Percentiles rank a stretch among this genome's conserved stretches.
Conservation (phyloP, 2,888 invertebrate genomes). For the Hypena proboscidalis region DNA sequence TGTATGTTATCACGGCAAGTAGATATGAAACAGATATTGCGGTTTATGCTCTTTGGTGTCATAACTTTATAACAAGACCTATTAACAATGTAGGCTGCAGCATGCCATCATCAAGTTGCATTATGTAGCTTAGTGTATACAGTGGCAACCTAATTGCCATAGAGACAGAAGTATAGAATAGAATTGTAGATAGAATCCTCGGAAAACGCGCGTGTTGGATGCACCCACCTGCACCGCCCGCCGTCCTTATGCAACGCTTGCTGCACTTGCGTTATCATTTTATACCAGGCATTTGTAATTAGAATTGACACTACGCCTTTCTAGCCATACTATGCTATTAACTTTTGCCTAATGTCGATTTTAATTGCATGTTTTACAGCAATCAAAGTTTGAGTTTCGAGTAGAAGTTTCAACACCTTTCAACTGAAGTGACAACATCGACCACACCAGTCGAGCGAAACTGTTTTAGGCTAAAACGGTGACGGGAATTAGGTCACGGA, state of each 20-base stretch:
- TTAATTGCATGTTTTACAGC: background rate
- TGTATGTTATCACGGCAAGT: no score
- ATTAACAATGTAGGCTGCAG: no score
- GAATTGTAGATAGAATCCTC: conserved; percentile 44
- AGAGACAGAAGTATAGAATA: conserved; percentile 12
- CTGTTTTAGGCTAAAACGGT: background rate
- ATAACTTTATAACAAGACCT: no score
- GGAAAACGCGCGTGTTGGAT: conserved; percentile 37
- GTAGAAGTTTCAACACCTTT: background rate
- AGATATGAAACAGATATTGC: no score
- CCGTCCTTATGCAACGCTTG: conserved; percentile 56
- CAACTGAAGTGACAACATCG: no score
- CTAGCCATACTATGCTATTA: background rate
- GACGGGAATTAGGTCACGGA: background rate
- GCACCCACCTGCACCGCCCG: conserved; percentile 50
- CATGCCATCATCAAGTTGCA: no score
- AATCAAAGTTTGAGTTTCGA: background rate
- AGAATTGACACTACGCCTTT: conserved; percentile 33
- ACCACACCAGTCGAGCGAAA: no score
- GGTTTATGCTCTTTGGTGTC: no score
- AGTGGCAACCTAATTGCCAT: conserved; percentile 25
- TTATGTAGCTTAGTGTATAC: background rate
- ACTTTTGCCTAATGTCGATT: background rate
- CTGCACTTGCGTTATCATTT: conserved; percentile 57
- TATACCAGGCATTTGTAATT: conserved; percentile 46